phyloP scores from a whole-genome alignment of 2,113 vertebrate species.

The Cebus imitator region DNA sequence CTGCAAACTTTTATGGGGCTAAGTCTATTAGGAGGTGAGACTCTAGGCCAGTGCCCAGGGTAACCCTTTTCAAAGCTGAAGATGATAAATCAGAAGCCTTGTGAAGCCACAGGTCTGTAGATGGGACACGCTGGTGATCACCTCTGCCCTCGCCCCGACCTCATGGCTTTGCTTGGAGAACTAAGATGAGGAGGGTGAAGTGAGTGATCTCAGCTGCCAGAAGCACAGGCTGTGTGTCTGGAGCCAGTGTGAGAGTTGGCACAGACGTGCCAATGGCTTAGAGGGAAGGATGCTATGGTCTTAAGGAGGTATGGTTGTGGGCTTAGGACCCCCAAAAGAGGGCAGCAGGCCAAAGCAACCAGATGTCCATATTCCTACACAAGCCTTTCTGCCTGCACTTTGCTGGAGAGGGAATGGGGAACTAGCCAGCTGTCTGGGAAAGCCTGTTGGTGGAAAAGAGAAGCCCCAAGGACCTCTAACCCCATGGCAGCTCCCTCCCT shows the following conservation, averaged over 20 bases:
- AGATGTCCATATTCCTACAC: background rate
- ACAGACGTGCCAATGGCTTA: background rate
- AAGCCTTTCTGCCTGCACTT: background rate
- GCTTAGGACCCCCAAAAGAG: background rate
- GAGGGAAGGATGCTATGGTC: background rate
- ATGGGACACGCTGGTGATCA: background rate
- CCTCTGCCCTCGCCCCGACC: background rate
- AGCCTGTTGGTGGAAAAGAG: background rate
- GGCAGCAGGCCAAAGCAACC: background rate
- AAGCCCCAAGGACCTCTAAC: background rate
- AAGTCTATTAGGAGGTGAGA: constrained; percentile 68
- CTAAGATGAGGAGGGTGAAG: background rate
- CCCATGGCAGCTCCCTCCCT: background rate
- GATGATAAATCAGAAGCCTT: constrained; percentile 68
- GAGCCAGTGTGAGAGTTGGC: background rate
- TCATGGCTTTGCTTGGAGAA: background rate
- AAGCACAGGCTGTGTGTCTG: background rate
- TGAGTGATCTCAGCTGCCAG: background rate
- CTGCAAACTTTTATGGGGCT: constrained; percentile 35
- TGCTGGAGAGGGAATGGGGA: background rate
- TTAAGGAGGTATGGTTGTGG: background rate
- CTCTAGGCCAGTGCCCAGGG: constrained; percentile 49
- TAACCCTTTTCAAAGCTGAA: constrained; percentile 76
- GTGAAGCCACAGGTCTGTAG: background rate
- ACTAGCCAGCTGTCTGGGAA: background rate